These are phyloP conservation scores for Aplidium turbinatum DNA, from an alignment of 23 tunicate species.

Conservation along the genomic window DNA sequence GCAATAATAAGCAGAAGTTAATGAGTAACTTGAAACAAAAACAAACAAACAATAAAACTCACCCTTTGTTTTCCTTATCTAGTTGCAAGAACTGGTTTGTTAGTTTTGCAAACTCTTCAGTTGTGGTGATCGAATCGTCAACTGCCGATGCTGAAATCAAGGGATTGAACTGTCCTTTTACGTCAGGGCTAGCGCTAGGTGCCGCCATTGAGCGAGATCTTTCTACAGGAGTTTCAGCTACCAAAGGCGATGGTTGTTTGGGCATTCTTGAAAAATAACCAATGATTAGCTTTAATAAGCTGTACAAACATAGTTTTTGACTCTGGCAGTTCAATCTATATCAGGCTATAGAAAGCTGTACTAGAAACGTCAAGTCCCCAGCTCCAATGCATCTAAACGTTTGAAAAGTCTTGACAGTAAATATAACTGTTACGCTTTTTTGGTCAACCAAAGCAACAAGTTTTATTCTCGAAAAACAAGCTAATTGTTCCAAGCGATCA, in stretches of 20 bases:
- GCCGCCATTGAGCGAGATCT: slow-evolving; percentile 92
- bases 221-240: slow-evolving; percentile 70
- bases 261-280: slow-evolving; percentile 19
- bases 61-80: slow-evolving; percentile 56
- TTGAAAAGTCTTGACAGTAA: too few relatives aligned
- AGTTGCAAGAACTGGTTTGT: slow-evolving; percentile 35
- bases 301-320: not conserved
- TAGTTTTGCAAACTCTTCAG: slow-evolving; percentile 25
- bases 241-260: slow-evolving; percentile 40
- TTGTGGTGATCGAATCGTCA: slow-evolving; percentile 28
- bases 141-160: slow-evolving; percentile 42
- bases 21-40: too few relatives aligned
- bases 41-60: too few relatives aligned
- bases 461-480: not conserved
- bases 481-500: not conserved
- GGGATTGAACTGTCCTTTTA: slow-evolving; percentile 50
- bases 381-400: too few relatives aligned
- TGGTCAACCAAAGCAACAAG: not conserved
- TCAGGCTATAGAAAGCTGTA: too few relatives aligned
- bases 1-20: too few relatives aligned
- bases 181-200: slow-evolving; percentile 92
- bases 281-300: not conserved
- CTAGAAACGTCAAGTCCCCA: too few relatives aligned
- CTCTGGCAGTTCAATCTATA: too few relatives aligned
- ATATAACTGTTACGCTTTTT: not conserved